Conservation (phyloP, 2,888 invertebrate species). For the Plagiodera versicolora region DNA sequence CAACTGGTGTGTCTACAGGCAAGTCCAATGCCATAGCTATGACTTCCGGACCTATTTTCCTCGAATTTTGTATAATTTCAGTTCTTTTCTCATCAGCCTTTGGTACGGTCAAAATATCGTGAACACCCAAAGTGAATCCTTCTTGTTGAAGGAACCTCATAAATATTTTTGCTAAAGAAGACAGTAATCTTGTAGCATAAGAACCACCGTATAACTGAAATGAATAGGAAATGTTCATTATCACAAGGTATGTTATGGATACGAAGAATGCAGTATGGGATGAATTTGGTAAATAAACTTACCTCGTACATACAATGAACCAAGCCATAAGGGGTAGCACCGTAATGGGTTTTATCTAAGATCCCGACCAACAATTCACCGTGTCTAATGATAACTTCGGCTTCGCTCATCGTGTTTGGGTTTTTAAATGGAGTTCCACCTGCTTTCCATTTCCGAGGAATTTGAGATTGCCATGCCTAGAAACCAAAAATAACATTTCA, state of each 20-base stretch:
- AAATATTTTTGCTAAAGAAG: constrained; percentile 90
- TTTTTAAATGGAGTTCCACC: constrained; percentile 65
- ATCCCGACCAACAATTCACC: constrained; percentile 91
- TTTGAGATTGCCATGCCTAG: constrained; percentile 64
- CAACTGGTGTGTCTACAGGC: constrained; percentile 59
- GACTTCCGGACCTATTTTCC: constrained; percentile 50
- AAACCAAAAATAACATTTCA: background rate
- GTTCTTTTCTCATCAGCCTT: constrained; percentile 74
- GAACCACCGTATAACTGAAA: constrained; percentile 84
- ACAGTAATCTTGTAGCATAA: constrained; percentile 79
- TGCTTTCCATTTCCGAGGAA: constrained; percentile 63
- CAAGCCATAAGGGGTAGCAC: constrained; percentile 91
- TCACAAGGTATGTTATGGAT: no score
- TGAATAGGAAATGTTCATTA: background rate
- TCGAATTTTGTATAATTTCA: constrained; percentile 67
- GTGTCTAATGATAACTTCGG: constrained; percentile 83
- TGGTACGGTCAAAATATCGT: constrained; percentile 83
- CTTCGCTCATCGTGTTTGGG: constrained; percentile 78
- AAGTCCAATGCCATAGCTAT: constrained; percentile 69
- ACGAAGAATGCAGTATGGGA: background rate
- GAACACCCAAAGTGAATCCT: constrained; percentile 94
- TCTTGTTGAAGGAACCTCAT: constrained; percentile 78
- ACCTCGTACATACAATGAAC: constrained; percentile 93
- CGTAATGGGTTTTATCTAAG: constrained; percentile 95
- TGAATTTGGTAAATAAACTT: constrained; percentile 18